Evolutionary conservation across 2,797 vertebrate species (phyloP).

Genomic region (Synanceia verrucosa): DNA sequence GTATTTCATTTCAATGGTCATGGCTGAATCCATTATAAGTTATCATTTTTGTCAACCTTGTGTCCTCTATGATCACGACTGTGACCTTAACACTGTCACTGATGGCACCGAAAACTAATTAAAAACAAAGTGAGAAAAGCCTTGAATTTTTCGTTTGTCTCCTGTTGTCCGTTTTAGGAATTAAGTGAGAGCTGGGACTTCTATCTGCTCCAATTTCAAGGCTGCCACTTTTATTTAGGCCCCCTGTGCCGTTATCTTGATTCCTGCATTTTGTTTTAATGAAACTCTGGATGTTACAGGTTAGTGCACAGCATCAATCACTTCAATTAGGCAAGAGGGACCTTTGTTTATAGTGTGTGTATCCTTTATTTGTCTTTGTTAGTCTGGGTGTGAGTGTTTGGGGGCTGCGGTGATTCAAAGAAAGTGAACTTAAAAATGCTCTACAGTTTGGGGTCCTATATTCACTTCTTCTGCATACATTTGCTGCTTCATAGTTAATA

Average conservation of each 20-base stretch:
- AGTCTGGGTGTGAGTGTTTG: slow-evolving; percentile 12
- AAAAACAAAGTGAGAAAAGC: slow-evolving; percentile 18
- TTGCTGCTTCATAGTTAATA: background rate
- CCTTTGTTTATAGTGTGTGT: slow-evolving; percentile 25
- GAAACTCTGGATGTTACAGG: slow-evolving; percentile 66
- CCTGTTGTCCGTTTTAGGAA: slow-evolving; percentile 37
- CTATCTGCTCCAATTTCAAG: slow-evolving; percentile 59
- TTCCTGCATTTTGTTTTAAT: slow-evolving; percentile 70
- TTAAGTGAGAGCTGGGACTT: slow-evolving; percentile 43
- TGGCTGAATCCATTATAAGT: background rate
- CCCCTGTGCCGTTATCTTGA: slow-evolving; percentile 63
- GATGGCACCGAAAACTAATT: slow-evolving; percentile 39
- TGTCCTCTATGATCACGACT: background rate
- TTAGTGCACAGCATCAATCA: slow-evolving; percentile 70
- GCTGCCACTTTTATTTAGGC: slow-evolving; percentile 67
- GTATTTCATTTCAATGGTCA: background rate
- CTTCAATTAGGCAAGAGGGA: slow-evolving; percentile 69
- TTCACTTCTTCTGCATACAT: background rate
- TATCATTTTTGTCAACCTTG: background rate
- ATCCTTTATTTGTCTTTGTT: slow-evolving; percentile 40
- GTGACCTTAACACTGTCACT: slow-evolving; percentile 7
- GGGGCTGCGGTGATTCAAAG: slow-evolving; percentile 10
- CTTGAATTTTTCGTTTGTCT: slow-evolving; percentile 29
- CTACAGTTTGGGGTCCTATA: slow-evolving; percentile 17
- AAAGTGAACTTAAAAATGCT: slow-evolving; percentile 24